Percentiles rank a stretch among this genome's conserved stretches.
Evolutionary conservation across 2,797 vertebrate species (phyloP).

Genomic region (Gouania willdenowi): DNA sequence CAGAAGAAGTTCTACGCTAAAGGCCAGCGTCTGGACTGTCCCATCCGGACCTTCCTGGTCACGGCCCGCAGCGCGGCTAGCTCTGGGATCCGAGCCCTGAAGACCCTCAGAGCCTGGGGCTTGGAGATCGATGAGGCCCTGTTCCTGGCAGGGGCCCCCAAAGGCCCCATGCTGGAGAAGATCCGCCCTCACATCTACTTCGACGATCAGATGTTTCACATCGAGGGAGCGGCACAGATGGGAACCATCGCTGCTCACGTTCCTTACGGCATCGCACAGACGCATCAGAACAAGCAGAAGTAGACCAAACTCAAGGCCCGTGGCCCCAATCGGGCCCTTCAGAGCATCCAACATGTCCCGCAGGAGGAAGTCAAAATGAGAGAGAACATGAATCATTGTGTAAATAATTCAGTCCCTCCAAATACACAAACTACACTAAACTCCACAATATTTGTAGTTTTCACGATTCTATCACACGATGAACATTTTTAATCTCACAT

Average conservation of each 20-base stretch:
- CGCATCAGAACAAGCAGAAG: slow-evolving; percentile 48
- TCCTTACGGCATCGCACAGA: slow-evolving; percentile 92
- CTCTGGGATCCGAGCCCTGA: slow-evolving; percentile 92
- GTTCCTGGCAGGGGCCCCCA: slow-evolving; percentile 92
- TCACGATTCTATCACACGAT: no score
- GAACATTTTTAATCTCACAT: no score
- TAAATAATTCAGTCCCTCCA: no score
- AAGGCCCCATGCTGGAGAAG: slow-evolving; percentile 93
- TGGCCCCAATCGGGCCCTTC: no score
- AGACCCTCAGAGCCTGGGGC: slow-evolving; percentile 94
- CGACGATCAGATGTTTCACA: slow-evolving; percentile 97
- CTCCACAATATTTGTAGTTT: no score
- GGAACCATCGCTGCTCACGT: slow-evolving; percentile 92
- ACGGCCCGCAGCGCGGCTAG: slow-evolving; percentile 94
- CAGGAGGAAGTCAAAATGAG: no score
- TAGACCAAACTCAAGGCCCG: no score
- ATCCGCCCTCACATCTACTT: slow-evolving; percentile 97
- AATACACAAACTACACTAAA: no score
- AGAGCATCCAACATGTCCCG: no score
- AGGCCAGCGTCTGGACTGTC: slow-evolving; percentile 89
- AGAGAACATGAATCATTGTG: no score
- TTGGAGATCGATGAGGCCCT: slow-evolving; percentile 93
- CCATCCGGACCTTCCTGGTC: slow-evolving; percentile 93
- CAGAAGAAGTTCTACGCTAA: slow-evolving; percentile 97
- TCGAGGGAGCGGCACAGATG: slow-evolving; percentile 90